Percentiles rank a stretch among this genome's conserved stretches.
These are phyloP conservation scores for Limanda limanda DNA, from an alignment of 2,113 vertebrate genomes.

Conservation along the genomic window DNA sequence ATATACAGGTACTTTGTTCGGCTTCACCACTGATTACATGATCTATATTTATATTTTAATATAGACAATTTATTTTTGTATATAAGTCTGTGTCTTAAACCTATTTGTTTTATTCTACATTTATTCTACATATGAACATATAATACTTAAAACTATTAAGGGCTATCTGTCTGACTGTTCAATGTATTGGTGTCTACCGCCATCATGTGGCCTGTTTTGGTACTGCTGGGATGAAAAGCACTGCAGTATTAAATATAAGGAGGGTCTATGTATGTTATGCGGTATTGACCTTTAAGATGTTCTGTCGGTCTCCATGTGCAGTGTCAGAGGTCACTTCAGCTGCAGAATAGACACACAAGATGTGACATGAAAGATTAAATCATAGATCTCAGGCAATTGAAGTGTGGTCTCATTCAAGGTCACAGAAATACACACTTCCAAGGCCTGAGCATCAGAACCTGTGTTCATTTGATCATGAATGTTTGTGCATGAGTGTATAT, in stretches of 20 bases:
- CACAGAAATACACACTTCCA: background rate
- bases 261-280: background rate
- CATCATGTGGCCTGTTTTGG: slow-evolving; percentile 66
- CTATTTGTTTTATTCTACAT: background rate
- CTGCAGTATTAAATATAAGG: accelerated
- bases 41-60: too few species aligned
- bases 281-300: background rate
- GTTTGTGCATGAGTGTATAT: background rate
- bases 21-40: background rate
- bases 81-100: background rate
- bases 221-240: background rate
- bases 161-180: background rate
- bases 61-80: background rate
- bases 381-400: background rate
- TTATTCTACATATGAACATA: background rate
- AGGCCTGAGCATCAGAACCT: background rate
- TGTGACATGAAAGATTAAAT: background rate
- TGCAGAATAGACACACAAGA: background rate
- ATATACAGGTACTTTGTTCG: too few species aligned
- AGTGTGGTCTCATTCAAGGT: background rate
- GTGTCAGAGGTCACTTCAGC: too few species aligned
- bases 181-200: slow-evolving; percentile 46
- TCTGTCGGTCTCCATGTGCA: background rate
- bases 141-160: background rate
- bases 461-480: background rate